A percentile compares a stretch with the other conserved stretches of the same genome.
These are phyloP conservation scores for Staurois parvus DNA, from an alignment of 2,797 vertebrate genomes.

Conservation along the genomic window DNA sequence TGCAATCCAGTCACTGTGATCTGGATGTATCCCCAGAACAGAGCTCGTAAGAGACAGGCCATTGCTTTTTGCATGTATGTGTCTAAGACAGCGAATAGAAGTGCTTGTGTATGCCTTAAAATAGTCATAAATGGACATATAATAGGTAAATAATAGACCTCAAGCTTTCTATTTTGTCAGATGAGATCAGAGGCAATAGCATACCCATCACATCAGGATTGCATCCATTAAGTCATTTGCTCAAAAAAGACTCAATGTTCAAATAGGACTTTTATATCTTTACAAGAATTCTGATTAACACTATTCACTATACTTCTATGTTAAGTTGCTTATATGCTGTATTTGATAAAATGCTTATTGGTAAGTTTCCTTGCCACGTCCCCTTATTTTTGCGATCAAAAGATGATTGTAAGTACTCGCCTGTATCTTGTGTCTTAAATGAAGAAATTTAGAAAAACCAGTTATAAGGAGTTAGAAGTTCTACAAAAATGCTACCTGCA, in stretches of 20 bases:
- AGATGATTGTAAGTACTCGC: no score
- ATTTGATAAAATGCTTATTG: no score
- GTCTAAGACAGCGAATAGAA: neutral
- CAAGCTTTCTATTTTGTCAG: neutral
- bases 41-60: neutral
- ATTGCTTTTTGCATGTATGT: neutral
- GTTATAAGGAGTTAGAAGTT: no score
- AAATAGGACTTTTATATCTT: neutral
- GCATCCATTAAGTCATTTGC: neutral
- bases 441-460: no score
- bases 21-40: constrained; percentile 2
- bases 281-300: neutral
- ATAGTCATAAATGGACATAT: neutral
- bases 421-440: no score
- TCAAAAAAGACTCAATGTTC: neutral
- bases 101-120: constrained; percentile 22
- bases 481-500: no score
- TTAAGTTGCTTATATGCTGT: neutral
- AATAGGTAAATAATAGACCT: constrained; percentile 9
- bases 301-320: neutral
- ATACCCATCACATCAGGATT: neutral
- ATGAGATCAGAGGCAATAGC: constrained; percentile 11
- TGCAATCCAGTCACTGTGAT: constrained; percentile 31
- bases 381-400: no score
- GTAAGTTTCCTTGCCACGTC: no score